phyloP scores from a whole-genome alignment of 2,888 invertebrate genomes.

The Dendrolimus pini region DNA sequence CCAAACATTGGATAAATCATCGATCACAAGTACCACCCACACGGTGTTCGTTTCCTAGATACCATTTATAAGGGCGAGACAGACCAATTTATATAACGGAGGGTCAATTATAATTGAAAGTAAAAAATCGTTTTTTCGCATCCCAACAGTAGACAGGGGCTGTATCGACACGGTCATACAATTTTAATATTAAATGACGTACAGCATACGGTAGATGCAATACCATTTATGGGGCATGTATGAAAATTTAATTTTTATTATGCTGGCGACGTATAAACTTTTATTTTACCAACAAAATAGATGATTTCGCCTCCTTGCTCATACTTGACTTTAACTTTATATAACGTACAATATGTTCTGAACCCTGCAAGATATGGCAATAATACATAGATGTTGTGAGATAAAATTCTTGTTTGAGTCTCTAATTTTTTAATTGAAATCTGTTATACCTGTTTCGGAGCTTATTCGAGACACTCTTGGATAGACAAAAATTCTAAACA shows the following conservation, averaged over 20 bases:
- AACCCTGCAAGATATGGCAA: too few relatives aligned
- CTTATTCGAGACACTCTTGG: too few relatives aligned
- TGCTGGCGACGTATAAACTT: too few relatives aligned
- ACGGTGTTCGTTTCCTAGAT: constrained; percentile 43
- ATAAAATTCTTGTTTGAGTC: too few relatives aligned
- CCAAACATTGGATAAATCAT: constrained; percentile 36
- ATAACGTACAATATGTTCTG: too few relatives aligned
- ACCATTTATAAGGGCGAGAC: constrained; percentile 67
- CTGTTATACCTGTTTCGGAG: too few relatives aligned
- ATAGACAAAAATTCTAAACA: too few relatives aligned
- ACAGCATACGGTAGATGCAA: constrained; percentile 35
- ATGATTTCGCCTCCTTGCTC: too few relatives aligned
- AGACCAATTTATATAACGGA: constrained; percentile 68
- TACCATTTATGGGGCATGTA: background rate
- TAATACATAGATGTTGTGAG: too few relatives aligned
- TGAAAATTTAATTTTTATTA: background rate
- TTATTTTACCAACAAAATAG: too few relatives aligned
- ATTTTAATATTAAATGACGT: constrained; percentile 62
- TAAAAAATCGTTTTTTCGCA: constrained; percentile 61
- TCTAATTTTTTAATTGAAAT: too few relatives aligned
- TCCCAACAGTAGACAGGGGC: constrained; percentile 16
- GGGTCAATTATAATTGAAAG: constrained; percentile 69
- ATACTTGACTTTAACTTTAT: too few relatives aligned
- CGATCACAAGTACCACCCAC: constrained; percentile 58
- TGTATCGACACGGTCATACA: constrained; percentile 40